Conservation (phyloP, 2,888 invertebrate species). For the Phaedon cochleariae region DNA sequence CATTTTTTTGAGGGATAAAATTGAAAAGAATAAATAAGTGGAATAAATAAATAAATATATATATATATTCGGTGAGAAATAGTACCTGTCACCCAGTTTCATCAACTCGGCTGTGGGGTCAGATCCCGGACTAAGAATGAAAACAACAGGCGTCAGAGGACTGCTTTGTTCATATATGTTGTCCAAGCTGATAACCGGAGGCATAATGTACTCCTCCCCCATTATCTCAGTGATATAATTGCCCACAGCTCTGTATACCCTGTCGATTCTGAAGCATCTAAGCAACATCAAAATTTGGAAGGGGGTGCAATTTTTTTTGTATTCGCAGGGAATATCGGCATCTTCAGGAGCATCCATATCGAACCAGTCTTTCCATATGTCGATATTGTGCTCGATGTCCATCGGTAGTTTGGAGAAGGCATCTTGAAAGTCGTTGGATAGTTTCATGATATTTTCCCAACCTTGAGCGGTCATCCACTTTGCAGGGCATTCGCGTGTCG, state of each 20-base stretch:
- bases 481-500: slow-evolving; percentile 71
- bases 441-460: slow-evolving; percentile 85
- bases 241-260: slow-evolving; percentile 86
- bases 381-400: slow-evolving; percentile 63
- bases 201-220: slow-evolving; percentile 89
- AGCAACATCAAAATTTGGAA: slow-evolving; percentile 83
- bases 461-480: slow-evolving; percentile 77
- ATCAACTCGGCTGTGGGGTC: slow-evolving; percentile 89
- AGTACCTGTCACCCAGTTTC: slow-evolving; percentile 76
- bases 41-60: too few relatives aligned
- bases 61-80: too few relatives aligned
- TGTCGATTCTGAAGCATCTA: slow-evolving; percentile 88
- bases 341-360: slow-evolving; percentile 86
- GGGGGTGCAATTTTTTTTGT: slow-evolving; percentile 70
- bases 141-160: slow-evolving; percentile 86
- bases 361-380: slow-evolving; percentile 73
- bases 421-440: slow-evolving; percentile 74
- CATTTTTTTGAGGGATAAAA: neutral
- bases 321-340: slow-evolving; percentile 73
- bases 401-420: slow-evolving; percentile 72
- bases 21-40: neutral
- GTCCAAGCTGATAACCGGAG: slow-evolving; percentile 86
- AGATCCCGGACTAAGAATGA: slow-evolving; percentile 92
- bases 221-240: slow-evolving; percentile 83
- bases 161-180: slow-evolving; percentile 87